These are phyloP conservation scores for Cromileptes altivelis DNA, from an alignment of 2,113 vertebrate species.

Conservation along the genomic window DNA sequence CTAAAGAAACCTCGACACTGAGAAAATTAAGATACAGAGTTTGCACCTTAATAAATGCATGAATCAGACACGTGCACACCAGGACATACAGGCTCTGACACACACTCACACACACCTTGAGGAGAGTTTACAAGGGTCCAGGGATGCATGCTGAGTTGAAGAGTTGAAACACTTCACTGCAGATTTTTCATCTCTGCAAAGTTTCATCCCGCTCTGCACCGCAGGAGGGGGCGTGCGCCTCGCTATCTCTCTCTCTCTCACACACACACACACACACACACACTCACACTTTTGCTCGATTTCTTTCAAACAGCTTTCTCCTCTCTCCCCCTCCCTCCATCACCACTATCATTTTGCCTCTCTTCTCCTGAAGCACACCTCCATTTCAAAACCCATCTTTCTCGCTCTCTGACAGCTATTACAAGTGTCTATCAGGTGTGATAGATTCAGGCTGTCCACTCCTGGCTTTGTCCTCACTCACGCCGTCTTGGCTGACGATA, in stretches of 20 bases:
- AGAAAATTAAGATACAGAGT: constrained; percentile 3
- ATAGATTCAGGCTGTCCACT: constrained; percentile 47
- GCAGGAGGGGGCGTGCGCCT: constrained; percentile 24
- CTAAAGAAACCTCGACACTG: not conserved
- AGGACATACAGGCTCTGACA: not conserved
- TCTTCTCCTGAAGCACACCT: constrained; percentile 33
- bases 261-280: not conserved
- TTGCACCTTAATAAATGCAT: constrained; percentile 4
- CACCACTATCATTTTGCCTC: constrained; percentile 40
- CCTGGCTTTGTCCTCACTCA: constrained; percentile 35
- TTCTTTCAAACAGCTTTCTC: constrained; percentile 43
- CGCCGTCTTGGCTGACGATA: constrained; percentile 39
- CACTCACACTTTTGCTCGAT: constrained; percentile 33
- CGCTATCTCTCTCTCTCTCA: constrained; percentile 4
- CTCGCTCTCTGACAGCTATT: constrained; percentile 43
- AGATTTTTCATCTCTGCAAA: constrained; percentile 67
- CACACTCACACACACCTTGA: constrained; percentile 18
- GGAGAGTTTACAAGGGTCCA: constrained; percentile 24
- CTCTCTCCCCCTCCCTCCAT: constrained; percentile 4
- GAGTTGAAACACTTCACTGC: constrained; percentile 53
- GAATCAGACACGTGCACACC: constrained; percentile 4
- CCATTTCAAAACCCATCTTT: constrained; percentile 42
- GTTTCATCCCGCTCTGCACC: constrained; percentile 55
- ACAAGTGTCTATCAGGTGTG: constrained; percentile 58
- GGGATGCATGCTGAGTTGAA: constrained; percentile 45